Evolutionary conservation across 2,888 invertebrate genomes (phyloP).

Genomic region (Acrocera orbiculus): DNA sequence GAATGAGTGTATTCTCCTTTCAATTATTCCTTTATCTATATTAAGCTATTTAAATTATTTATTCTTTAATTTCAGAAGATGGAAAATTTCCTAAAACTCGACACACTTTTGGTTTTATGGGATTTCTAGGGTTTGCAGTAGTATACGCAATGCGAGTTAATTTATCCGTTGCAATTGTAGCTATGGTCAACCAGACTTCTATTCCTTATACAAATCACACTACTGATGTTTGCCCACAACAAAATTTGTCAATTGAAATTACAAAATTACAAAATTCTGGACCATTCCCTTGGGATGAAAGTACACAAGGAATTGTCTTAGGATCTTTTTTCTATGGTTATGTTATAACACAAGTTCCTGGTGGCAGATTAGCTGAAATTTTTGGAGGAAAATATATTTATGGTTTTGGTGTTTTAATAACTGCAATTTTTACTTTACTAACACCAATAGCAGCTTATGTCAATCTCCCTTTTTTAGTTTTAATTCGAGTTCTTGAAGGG

Average conservation of each 20-base stretch:
- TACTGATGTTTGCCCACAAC: constrained; percentile 42
- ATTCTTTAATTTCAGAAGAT: constrained; percentile 12
- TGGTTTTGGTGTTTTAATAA: constrained; percentile 62
- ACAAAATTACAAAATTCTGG: constrained; percentile 37
- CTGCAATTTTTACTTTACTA: constrained; percentile 63
- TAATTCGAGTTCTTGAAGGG: constrained; percentile 62
- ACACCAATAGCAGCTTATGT: constrained; percentile 63
- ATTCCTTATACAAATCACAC: constrained; percentile 38
- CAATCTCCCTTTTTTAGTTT: constrained; percentile 46
- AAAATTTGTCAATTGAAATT: constrained; percentile 30
- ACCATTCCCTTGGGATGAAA: constrained; percentile 61
- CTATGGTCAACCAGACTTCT: constrained; percentile 71
- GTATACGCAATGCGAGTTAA: constrained; percentile 84
- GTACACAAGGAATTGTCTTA: constrained; percentile 60
- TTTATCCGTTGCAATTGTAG: constrained; percentile 84
- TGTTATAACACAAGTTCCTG: constrained; percentile 64
- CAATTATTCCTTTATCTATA: no score
- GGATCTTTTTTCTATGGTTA: constrained; percentile 75
- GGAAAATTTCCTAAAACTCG: constrained; percentile 40
- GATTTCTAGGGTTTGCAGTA: constrained; percentile 74
- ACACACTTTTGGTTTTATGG: constrained; percentile 62
- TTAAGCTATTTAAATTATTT: not conserved
- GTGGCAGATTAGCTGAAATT: constrained; percentile 66
- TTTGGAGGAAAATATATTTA: constrained; percentile 78
- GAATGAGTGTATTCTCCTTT: no score